Evolutionary conservation across 2,888 invertebrate genomes (phyloP), one percentile per base, ranked within the genome.

Genomic region (Drosophila hamatofila): DNA sequence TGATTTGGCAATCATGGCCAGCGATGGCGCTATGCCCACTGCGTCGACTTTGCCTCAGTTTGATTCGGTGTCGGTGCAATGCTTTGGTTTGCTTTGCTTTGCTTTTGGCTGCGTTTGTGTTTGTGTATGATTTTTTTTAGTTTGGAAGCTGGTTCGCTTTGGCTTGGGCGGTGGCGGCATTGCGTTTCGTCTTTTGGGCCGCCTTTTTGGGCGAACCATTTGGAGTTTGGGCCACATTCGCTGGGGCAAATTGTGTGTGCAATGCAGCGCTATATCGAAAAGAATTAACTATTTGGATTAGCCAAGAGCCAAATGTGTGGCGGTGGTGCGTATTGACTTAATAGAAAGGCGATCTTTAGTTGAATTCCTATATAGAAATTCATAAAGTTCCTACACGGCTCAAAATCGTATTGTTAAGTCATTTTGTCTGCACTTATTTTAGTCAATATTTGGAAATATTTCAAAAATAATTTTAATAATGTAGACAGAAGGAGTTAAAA

Each of bases 1-100:
- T 86, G 88, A 81, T 85, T 85, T 88, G 86, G 83, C 88, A 88
- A 88, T 85, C 84, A 86, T 87, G 87, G 83, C 77, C 49, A 51
- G 71, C 72, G 88, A 79, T 86, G 80, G 87, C 80, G 77, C 79
- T 70, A 73, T 77, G 58, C 62, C 78, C 72, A 72, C 77, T 83
- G 81, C 74, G 70, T 74, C 48, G 62, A 35, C 60, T 65, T 61
- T 70, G 63, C 61, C 62, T 72, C 58, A 60, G 30, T 72, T 71
- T 57, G 71, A 41, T 60, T 72, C 39, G 61, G 48, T 44, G 63
- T 70, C 49, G 56, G 33, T 59, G 81, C 71, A 62, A 68, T 48
- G 65, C 21, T 60, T 67, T 61, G 65, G 56, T 65, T 70, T 62
- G 62, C 41, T 63, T 69, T 35, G 61, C 33, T 42, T 68, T 57